phyloP scores from a whole-genome alignment of 2,888 invertebrate genomes.

The Morinoia aosen region DNA sequence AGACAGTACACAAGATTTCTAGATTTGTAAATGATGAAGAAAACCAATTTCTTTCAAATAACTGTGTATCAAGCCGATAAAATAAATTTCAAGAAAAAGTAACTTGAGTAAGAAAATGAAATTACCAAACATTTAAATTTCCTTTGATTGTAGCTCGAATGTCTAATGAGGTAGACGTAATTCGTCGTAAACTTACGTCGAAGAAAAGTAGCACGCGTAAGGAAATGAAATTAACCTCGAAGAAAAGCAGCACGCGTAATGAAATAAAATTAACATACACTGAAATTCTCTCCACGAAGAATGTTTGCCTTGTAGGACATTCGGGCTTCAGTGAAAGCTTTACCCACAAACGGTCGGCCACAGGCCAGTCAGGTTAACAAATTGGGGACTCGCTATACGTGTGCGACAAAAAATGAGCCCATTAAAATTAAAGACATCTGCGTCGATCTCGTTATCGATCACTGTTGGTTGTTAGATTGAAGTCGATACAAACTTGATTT shows the following conservation, averaged over 20 bases:
- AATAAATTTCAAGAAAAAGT: no score
- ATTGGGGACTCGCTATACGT: neutral
- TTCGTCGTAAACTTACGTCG: no score
- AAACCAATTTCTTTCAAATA: no score
- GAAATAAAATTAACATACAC: neutral
- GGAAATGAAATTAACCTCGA: neutral
- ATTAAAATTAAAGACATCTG: neutral
- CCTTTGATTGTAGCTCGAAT: no score
- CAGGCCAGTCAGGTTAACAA: neutral
- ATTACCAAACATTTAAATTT: no score
- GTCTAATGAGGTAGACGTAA: no score
- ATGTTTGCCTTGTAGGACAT: neutral
- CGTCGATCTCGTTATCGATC: neutral
- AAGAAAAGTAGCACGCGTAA: neutral
- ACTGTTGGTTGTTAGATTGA: neutral
- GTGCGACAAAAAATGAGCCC: neutral
- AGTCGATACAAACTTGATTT: neutral
- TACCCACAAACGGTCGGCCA: neutral
- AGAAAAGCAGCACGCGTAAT: neutral
- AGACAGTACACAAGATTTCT: neutral
- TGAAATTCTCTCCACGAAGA: neutral
- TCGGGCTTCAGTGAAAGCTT: neutral
- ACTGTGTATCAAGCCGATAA: no score
- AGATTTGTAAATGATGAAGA: neutral
- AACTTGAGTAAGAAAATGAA: no score